A percentile compares a stretch with the other conserved stretches of the same genome.
Conservation (phyloP, 2,797 vertebrate genomes). For the Pangasius sanitwongsei region DNA sequence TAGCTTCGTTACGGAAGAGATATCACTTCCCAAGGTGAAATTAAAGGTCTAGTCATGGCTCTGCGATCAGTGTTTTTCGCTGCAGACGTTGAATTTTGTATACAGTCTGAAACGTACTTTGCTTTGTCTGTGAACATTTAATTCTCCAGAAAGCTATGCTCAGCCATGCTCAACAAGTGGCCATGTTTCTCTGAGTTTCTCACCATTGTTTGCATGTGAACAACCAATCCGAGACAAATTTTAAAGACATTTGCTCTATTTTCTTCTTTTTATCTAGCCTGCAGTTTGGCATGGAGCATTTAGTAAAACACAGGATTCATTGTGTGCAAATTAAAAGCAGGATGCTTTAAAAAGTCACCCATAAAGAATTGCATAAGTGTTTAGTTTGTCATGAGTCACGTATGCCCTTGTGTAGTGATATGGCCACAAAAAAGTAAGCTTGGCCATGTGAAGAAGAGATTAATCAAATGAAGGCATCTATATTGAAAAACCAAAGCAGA, state of each 20-base stretch:
- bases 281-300: not conserved
- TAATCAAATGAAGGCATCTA: not conserved
- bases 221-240: not conserved
- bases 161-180: not conserved
- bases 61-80: conserved; percentile 28
- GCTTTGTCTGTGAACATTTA: conserved; percentile 22
- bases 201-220: not conserved
- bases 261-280: not conserved
- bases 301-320: not conserved
- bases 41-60: conserved; percentile 52
- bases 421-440: not conserved
- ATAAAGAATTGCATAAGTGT: not conserved
- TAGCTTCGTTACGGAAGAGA: conserved; percentile 50
- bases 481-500: not conserved
- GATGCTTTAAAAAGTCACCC: not conserved
- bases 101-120: conserved; percentile 24
- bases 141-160: conserved; percentile 7
- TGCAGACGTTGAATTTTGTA: conserved; percentile 18
- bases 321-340: conserved; percentile 18
- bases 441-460: not conserved
- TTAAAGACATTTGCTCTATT: not conserved
- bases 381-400: not conserved
- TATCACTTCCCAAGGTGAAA: conserved; percentile 52
- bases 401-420: not conserved
- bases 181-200: not conserved